Evolutionary conservation across 1,140 invertebrate species (phyloP), one percentile per base, ranked within the genome.

Genomic region (Penaeus japonicus): DNA sequence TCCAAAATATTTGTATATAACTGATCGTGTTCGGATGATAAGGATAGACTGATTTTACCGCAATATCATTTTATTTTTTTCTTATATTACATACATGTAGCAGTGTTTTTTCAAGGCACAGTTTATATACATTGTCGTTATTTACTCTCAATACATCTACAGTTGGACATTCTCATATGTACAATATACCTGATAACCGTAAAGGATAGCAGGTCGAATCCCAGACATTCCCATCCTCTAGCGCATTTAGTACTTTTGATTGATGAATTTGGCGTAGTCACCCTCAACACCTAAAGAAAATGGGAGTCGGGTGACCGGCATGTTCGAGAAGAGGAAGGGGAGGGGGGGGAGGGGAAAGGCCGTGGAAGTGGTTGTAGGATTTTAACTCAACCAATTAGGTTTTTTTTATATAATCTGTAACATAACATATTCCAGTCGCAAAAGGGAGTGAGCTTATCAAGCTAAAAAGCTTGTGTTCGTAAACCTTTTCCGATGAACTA

Each of bases 21-120:
- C 39, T 39, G 47, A 88, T 88, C 87, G 87, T 88, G 87, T 65
- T 88, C 87, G 87, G 87, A 88, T 83, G 87, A 82, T 88, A 88
- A 88, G 87, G 87, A 88, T 88, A 88, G 87, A 88, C 87, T 88
- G 87, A 83, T 88, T 47, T 47, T 62, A 88, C 83, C 87, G 81
- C 87, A 83, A 88, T 88, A 83, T 83, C 59, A 78, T 88, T 83
- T 88, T 88, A 83, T 83, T 88, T 88, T 80, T 88, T 84, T 88
- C 86, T 88, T 84, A 88, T 88, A 24, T 39, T 88, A 88, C 87
- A 88, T 73, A 73, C 83, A 88, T 81, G 80, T 83, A 35, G 32
- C 27, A 65, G 27, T 83, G 81, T 24, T 83, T 88, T 82, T 39
- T 82, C 80, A 88, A 88, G 87, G 87, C 87, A 88, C 87, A 88